A percentile compares a stretch with the other conserved stretches of the same genome.
Conservation (phyloP, 2,113 vertebrate genomes). For the Ptychochromis oligacanthus region DNA sequence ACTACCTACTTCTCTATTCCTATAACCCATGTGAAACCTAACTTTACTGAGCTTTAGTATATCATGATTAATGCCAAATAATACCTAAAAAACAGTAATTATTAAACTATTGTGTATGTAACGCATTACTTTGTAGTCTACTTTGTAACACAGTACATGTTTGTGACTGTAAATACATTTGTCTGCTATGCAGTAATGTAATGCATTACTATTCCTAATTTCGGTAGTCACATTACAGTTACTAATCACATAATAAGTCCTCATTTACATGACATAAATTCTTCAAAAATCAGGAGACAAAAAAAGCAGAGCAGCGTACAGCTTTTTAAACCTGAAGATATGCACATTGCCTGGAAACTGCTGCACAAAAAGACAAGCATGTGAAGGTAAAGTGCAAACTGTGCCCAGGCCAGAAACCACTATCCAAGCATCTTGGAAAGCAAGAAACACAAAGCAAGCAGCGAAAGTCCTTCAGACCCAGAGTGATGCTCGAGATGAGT, state of each 20-base stretch:
- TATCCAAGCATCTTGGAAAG: background rate
- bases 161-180: background rate
- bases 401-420: background rate
- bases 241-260: background rate
- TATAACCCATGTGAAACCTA: background rate
- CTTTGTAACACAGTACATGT: too few species aligned
- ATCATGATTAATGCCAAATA: background rate
- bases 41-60: background rate
- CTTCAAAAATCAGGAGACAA: background rate
- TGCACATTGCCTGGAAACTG: background rate
- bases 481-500: background rate
- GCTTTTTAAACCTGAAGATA: background rate
- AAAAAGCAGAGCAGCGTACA: fast-evolving
- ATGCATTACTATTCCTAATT: background rate
- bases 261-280: background rate
- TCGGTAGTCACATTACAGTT: background rate
- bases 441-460: background rate
- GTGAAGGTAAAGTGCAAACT: background rate
- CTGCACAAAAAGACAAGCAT: background rate
- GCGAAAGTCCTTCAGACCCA: background rate
- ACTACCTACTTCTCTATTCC: background rate
- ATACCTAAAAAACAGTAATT: background rate
- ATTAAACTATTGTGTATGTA: background rate
- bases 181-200: fast-evolving
- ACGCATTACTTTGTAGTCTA: too few species aligned